Percentiles rank a stretch among this genome's conserved stretches.
Conservation (phyloP, 2,797 vertebrate genomes). For the Esox lucius region DNA sequence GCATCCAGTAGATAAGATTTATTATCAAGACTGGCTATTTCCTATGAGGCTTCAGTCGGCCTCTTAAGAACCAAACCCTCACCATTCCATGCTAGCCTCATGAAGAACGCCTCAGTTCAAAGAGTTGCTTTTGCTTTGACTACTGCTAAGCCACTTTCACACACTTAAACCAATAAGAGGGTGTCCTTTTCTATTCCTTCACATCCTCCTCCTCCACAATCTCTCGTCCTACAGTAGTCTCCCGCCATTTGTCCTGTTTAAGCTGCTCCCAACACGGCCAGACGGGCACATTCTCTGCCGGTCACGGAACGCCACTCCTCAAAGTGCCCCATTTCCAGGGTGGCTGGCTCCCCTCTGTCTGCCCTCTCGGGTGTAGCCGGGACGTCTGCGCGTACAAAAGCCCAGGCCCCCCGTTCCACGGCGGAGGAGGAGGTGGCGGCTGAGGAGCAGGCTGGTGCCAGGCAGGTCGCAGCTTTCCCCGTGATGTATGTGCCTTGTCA, state of each 20-base stretch:
- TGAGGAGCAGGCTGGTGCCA: conserved; percentile 47
- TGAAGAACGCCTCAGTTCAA: conserved; percentile 40
- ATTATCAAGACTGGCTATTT: conserved; percentile 18
- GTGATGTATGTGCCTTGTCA: conserved; percentile 76
- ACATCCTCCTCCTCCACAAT: neutral
- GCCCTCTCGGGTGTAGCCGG: conserved; percentile 50
- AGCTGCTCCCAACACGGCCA: neutral
- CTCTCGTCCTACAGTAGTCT: neutral
- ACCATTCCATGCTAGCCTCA: conserved; percentile 27
- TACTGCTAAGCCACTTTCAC: conserved; percentile 48
- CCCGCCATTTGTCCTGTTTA: conserved; percentile 28
- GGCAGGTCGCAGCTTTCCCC: conserved; percentile 58
- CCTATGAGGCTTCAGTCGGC: conserved; percentile 10
- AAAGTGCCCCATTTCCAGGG: conserved; percentile 50
- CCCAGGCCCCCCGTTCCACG: conserved; percentile 45
- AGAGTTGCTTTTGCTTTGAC: conserved; percentile 44
- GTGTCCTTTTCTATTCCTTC: conserved; percentile 35
- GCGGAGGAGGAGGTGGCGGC: conserved; percentile 36
- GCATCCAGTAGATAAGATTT: neutral
- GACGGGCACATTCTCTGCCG: conserved; percentile 35
- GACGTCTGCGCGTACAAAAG: conserved; percentile 45
- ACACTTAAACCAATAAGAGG: conserved; percentile 38
- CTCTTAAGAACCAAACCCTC: conserved; percentile 30
- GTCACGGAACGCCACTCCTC: conserved; percentile 39
- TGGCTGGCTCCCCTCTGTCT: conserved; percentile 42